phyloP scores from a whole-genome alignment of 2,113 vertebrate genomes.

The Callospermophilus lateralis region DNA sequence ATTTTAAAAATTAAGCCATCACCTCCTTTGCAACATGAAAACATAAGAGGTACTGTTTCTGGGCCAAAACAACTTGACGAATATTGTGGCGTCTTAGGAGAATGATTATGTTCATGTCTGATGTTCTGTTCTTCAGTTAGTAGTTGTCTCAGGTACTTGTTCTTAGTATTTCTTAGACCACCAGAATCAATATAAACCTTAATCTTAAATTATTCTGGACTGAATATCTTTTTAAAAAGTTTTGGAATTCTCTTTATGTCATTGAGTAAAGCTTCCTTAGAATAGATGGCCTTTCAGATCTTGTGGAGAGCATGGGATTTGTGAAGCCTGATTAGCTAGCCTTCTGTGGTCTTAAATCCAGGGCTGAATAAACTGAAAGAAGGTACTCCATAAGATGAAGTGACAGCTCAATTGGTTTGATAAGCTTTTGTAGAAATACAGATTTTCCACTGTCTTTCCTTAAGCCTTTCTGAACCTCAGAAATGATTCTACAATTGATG shows the following conservation, averaged over 20 bases:
- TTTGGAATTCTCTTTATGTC: not conserved
- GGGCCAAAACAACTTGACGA: not conserved
- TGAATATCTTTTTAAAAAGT: conserved; percentile 24
- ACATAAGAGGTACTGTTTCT: not conserved
- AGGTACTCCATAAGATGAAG: not conserved
- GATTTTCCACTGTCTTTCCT: conserved; percentile 25
- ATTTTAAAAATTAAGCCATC: not conserved
- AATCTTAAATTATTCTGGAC: conserved; percentile 35
- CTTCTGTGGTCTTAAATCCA: conserved; percentile 13
- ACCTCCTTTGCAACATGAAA: conserved; percentile 7
- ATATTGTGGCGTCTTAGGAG: not conserved
- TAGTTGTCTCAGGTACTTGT: not conserved
- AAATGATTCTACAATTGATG: conserved; percentile 27
- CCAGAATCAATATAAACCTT: not conserved
- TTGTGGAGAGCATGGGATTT: conserved; percentile 20
- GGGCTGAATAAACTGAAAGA: conserved; percentile 11
- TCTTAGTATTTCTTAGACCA: not conserved
- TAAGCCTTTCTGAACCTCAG: conserved; percentile 49
- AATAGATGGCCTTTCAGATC: not conserved
- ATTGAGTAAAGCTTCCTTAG: not conserved
- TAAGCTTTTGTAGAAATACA: conserved; percentile 7
- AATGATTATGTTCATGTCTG: not conserved
- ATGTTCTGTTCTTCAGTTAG: conserved; percentile 14
- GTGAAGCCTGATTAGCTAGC: conserved; percentile 50
- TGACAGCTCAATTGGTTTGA: not conserved